Conservation (phyloP, 2,113 vertebrate species). For the Phyllostomus hastatus region DNA sequence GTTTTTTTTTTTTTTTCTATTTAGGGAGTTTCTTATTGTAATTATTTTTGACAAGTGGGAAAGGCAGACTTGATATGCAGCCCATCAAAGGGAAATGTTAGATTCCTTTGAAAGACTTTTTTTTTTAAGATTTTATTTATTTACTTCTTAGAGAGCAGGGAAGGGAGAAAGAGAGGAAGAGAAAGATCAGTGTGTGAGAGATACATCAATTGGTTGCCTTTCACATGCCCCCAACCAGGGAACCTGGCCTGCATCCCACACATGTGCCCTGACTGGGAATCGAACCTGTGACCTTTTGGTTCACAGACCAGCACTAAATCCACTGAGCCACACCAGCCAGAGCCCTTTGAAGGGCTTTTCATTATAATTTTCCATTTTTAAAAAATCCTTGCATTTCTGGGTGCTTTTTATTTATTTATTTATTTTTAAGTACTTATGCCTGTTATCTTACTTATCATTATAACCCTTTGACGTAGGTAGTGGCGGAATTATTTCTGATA, state of each 20-base stretch:
- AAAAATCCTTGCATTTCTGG: conserved; percentile 21
- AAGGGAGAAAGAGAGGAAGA: no score
- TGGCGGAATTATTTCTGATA: conserved; percentile 58
- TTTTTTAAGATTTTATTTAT: not conserved
- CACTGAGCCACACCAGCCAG: no score
- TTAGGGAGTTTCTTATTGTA: conserved; percentile 39
- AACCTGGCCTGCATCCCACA: no score
- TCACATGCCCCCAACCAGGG: no score
- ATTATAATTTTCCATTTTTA: conserved; percentile 56
- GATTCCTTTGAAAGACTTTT: conserved; percentile 68
- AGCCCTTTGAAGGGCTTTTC: conserved; percentile 65
- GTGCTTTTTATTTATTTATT: conserved; percentile 40
- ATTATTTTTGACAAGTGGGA: conserved; percentile 60
- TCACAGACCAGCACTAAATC: no score
- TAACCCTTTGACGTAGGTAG: conserved; percentile 64
- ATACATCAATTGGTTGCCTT: no score
- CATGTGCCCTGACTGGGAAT: no score
- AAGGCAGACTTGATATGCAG: conserved; percentile 39
- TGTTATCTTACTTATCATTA: conserved; percentile 55
- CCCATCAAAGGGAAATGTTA: conserved; percentile 47
- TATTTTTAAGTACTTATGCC: conserved; percentile 45
- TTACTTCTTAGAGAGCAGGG: no score
- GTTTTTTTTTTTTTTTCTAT: conserved; percentile 32
- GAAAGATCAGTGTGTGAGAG: no score
- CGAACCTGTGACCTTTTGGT: no score